phyloP scores from a whole-genome alignment of 2,113 vertebrate species.

The Leptobrachium leishanense region DNA sequence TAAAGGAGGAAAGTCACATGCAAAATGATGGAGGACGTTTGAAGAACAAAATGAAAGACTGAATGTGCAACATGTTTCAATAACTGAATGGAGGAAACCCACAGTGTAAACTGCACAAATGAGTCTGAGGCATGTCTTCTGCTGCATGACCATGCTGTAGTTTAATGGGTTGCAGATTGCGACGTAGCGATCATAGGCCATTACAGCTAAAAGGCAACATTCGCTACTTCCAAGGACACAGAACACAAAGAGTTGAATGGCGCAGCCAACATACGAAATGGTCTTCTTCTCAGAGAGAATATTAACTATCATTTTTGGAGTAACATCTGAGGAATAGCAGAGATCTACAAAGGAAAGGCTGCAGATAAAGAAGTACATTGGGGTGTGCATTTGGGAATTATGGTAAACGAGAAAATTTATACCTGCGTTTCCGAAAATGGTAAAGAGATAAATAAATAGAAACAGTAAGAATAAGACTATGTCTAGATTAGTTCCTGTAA shows the following conservation, averaged over 20 bases:
- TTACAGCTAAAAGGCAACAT: not conserved
- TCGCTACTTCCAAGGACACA: not conserved
- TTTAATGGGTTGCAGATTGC: slow-evolving; percentile 46
- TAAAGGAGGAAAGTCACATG: slow-evolving; percentile 54
- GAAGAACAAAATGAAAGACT: slow-evolving; percentile 52
- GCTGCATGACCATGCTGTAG: slow-evolving; percentile 50
- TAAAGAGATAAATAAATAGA: slow-evolving; percentile 17
- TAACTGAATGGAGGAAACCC: slow-evolving; percentile 52
- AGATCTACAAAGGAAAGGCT: slow-evolving; percentile 22
- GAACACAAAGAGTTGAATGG: slow-evolving; percentile 6
- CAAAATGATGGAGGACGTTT: slow-evolving; percentile 56
- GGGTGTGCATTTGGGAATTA: not conserved
- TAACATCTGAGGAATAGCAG: slow-evolving; percentile 20
- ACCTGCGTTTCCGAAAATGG: slow-evolving; percentile 15
- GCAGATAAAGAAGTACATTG: slow-evolving; percentile 36
- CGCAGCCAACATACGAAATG: slow-evolving; percentile 23
- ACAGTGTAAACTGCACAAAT: slow-evolving; percentile 45
- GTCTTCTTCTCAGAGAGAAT: not conserved
- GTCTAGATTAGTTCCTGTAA: not conserved
- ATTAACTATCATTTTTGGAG: slow-evolving; percentile 20
- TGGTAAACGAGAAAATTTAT: not conserved
- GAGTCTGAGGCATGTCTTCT: slow-evolving; percentile 42
- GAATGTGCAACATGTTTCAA: slow-evolving; percentile 55
- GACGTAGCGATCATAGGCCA: not conserved
- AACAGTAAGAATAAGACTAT: slow-evolving; percentile 10